Conservation (phyloP, 2,888 invertebrate genomes). For the Lysandra coridon region DNA sequence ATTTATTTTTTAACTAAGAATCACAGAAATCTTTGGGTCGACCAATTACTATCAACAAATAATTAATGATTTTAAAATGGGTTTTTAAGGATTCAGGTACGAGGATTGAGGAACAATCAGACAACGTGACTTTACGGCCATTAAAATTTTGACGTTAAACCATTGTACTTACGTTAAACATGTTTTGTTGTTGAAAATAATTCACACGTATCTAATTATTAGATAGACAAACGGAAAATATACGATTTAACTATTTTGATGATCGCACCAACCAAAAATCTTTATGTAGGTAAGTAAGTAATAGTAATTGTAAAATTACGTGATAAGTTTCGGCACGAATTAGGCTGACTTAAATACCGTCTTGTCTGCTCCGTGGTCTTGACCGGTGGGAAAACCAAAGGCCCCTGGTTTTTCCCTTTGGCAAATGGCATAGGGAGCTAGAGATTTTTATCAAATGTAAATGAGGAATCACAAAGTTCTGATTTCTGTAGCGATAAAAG, state of each 20-base stretch:
- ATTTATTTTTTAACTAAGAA: not conserved
- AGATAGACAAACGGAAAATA: not conserved
- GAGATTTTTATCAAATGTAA: not conserved
- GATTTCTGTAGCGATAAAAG: too few relatives aligned
- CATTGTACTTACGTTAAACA: not conserved
- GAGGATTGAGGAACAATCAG: not conserved
- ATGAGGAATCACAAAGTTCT: not conserved
- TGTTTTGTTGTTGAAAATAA: not conserved
- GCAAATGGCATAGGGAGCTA: not conserved
- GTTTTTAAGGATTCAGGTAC: not conserved
- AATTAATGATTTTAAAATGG: not conserved
- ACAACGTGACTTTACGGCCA: not conserved
- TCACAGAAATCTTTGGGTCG: not conserved
- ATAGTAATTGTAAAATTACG: not conserved
- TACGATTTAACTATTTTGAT: not conserved
- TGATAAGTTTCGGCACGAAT: not conserved
- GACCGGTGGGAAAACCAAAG: not conserved
- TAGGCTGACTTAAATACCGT: not conserved
- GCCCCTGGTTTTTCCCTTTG: not conserved
- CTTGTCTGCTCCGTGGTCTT: not conserved
- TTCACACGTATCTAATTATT: conserved; percentile 4
- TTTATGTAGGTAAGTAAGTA: not conserved
- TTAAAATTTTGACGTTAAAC: not conserved
- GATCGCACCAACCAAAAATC: not conserved
- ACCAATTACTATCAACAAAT: not conserved